phyloP scores from a whole-genome alignment of 2,113 vertebrate genomes.

The Cephalopterus ornatus region DNA sequence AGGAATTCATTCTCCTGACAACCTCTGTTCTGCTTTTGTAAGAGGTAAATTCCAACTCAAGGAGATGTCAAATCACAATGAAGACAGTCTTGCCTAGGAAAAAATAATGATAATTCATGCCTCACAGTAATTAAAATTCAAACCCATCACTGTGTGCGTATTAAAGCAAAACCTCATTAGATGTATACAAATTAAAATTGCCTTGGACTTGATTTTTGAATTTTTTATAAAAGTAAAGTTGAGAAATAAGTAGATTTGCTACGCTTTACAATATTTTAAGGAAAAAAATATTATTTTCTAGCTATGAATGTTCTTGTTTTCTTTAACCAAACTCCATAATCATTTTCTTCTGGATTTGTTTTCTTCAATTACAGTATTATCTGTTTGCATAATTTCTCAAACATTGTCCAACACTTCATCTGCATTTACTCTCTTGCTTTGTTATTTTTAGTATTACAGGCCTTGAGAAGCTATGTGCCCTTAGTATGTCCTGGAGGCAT shows the following conservation, averaged over 20 bases:
- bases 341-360: not conserved
- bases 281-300: not conserved
- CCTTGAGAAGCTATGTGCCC: accelerated
- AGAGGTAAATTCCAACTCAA: conserved; percentile 14
- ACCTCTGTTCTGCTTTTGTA: not conserved
- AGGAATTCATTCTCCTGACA: conserved; percentile 12
- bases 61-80: conserved; percentile 13
- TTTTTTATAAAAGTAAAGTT: not conserved
- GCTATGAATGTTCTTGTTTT: not conserved
- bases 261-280: not conserved
- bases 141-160: not conserved
- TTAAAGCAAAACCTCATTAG: not conserved
- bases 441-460: not conserved
- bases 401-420: not conserved
- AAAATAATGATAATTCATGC: not conserved
- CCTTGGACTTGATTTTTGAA: not conserved
- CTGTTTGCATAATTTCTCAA: not conserved
- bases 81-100: not conserved
- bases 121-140: not conserved
- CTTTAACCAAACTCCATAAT: not conserved
- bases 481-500: not conserved
- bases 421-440: not conserved
- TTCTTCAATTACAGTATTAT: not conserved
- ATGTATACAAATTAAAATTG: not conserved
- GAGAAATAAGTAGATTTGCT: not conserved